Evolutionary conservation across 2,797 vertebrate species (phyloP).

Genomic region (Ctenochaetus hawaiiensis): DNA sequence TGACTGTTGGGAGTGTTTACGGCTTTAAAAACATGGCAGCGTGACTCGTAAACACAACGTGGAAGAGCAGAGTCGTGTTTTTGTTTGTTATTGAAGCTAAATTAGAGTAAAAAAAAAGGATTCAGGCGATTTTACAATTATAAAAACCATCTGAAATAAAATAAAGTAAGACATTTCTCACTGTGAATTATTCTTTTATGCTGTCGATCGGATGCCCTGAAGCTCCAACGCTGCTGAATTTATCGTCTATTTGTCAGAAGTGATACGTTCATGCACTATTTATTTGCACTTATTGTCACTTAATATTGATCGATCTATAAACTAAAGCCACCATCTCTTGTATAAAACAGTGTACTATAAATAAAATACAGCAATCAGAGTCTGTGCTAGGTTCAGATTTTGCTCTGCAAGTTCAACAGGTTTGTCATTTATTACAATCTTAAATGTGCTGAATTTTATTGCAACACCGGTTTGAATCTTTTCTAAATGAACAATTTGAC

Average conservation of each 20-base stretch:
- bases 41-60: conserved; percentile 20
- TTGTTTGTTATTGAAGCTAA: background rate
- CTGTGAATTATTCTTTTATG: background rate
- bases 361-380: no score
- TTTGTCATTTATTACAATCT: background rate
- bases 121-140: background rate
- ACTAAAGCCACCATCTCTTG: no score
- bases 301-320: background rate
- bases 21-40: conserved; percentile 19
- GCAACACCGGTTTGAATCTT: no score
- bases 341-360: background rate
- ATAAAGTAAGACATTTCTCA: background rate
- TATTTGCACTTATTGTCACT: background rate
- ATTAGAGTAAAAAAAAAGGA: background rate
- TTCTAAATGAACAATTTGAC: background rate
- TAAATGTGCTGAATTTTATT: no score
- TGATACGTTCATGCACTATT: background rate
- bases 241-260: background rate
- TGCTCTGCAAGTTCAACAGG: no score
- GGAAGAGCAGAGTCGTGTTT: background rate
- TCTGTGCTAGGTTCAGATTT: no score
- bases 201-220: background rate
- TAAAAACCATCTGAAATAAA: background rate
- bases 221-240: background rate
- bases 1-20: conserved; percentile 40